phyloP scores from a whole-genome alignment of 2,797 vertebrate species.

The Netta rufina region DNA sequence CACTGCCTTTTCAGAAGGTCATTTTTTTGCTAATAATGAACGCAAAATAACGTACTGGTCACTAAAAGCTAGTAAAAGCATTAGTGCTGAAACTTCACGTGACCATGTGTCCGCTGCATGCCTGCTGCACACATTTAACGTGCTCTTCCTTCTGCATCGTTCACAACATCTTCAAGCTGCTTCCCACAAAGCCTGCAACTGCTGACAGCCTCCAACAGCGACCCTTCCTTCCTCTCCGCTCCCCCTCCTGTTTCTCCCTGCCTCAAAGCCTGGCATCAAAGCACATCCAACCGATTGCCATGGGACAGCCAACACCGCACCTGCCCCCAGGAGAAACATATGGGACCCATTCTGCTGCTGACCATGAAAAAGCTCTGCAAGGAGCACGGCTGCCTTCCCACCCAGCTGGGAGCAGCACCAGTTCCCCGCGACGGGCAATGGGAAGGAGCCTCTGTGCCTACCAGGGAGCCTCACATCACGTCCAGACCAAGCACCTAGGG shows the following conservation, averaged over 20 bases:
- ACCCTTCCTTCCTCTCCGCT: not conserved
- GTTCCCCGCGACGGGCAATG: rapidly evolving
- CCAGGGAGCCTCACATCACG: not conserved
- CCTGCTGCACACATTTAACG: rapidly evolving
- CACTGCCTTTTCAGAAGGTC: not conserved
- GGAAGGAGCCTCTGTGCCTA: not conserved
- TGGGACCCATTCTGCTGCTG: not conserved
- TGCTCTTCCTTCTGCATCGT: not conserved
- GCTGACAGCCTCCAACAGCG: not conserved
- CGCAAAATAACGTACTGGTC: not conserved
- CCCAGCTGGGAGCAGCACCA: not conserved
- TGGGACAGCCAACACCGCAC: not conserved
- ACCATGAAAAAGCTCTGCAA: not conserved
- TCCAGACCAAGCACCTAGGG: not conserved
- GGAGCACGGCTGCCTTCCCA: not conserved
- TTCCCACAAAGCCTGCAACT: not conserved
- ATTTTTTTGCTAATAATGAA: not conserved
- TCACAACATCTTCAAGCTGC: not conserved
- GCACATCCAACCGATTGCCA: not conserved
- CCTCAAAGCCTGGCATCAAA: not conserved
- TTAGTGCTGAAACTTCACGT: not conserved
- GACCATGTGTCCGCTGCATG: not conserved
- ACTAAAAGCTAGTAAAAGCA: not conserved
- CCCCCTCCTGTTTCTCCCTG: not conserved
- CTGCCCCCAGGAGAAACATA: not conserved